Base-by-base conservation (phyloP, 2,113 vertebrate genomes). In the Stomatorhinus ivindoensis region DNA sequence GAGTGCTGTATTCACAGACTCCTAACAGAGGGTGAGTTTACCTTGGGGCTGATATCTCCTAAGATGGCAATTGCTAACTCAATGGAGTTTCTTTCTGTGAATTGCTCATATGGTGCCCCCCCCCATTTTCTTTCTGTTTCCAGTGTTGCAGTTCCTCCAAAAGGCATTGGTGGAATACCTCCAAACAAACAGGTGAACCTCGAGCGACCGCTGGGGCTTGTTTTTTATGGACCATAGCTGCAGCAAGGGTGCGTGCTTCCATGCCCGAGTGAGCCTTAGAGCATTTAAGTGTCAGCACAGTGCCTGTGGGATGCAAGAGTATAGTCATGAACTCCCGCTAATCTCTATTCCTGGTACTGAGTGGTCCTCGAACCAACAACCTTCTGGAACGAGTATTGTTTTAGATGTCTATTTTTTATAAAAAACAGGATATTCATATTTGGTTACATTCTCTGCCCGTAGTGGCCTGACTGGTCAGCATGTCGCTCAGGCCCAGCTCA, bases 101-200 rank as follows among this genome's bases (percentile, higher is more conserved):
- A 13, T 51, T 2, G 21, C 42, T 44, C 31, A 83, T 46, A 35
- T 50, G 39, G 8, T 61, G 55, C 19, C 21, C 9, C 24, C 31
- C 7, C 4, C 17, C 42, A 3, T 48, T 35, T 51, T 89, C 91
- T 92, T n/a, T 94, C 13, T 88, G 91, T 90, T 93, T 91, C 1
- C 93, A 99, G 98, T 97, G 89, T 92, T 99, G 93, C 94, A 93
- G 90, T 99, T 99, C 91, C 94, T 99, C 87, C 95, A 95, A 89
- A 97, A 94, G 90, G 95, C 94, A 0, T 90, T 99, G 46, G 90
- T 88, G 91, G 96, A 96, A 90, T 96, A 96, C 87, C 92, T 95
- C n/a, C 95, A 96, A 51, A 96, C 97, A 93, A 99, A 96, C 93
- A 97, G 97, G 98, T 96, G 95, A 93, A 93, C 3, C 21, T 31